Evolutionary conservation across 2,113 vertebrate species (phyloP).

Genomic region (Boleophthalmus pectinirostris): DNA sequence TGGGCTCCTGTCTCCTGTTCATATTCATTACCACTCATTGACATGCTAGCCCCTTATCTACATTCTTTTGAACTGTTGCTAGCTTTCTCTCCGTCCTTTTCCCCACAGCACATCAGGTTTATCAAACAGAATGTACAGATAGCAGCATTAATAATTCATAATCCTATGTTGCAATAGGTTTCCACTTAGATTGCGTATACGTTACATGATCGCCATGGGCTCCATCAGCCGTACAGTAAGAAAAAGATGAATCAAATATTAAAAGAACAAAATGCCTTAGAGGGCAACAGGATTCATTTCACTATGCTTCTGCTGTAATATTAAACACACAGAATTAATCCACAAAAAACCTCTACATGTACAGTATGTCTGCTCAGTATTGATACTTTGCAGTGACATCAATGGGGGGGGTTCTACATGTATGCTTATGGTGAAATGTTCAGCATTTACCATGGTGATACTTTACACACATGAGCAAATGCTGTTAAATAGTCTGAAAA

Average conservation of each 20-base stretch:
- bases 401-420: too few relatives aligned
- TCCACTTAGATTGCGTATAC: neutral
- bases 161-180: neutral
- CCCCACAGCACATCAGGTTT: neutral
- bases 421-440: too few relatives aligned
- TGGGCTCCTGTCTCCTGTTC: slow-evolving; percentile 36
- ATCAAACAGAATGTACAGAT: slow-evolving; percentile 32
- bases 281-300: neutral
- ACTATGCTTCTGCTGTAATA: neutral
- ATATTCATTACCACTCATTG: slow-evolving; percentile 30
- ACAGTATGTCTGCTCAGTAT: too few relatives aligned
- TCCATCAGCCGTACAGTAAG: neutral
- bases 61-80: slow-evolving; percentile 54
- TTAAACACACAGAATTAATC: neutral
- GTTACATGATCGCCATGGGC: neutral
- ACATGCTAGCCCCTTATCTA: slow-evolving; percentile 48
- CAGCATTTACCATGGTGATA: too few relatives aligned
- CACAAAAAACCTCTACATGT: too few relatives aligned
- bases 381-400: too few relatives aligned
- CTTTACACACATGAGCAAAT: too few relatives aligned
- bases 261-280: neutral
- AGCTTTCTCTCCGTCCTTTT: slow-evolving; percentile 24
- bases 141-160: slow-evolving; percentile 16
- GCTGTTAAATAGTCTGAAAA: too few relatives aligned
- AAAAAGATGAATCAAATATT: slow-evolving; percentile 7